Conservation (phyloP, 2,797 vertebrate genomes). For the Poeciliopsis infans region DNA sequence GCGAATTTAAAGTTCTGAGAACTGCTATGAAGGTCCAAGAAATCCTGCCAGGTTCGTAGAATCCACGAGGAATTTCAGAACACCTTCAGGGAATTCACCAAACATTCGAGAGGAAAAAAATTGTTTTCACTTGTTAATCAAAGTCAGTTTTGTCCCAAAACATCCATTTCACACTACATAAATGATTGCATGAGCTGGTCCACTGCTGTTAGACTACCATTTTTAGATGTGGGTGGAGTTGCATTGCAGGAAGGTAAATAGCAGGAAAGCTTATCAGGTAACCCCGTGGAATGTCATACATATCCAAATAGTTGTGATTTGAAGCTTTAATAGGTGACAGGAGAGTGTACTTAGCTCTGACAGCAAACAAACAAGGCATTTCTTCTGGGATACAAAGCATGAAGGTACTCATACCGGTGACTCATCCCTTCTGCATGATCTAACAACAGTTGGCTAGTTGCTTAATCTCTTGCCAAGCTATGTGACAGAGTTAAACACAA, state of each 20-base stretch:
- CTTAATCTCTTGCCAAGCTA: conserved; percentile 32
- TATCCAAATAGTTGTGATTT: conserved; percentile 31
- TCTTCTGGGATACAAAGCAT: conserved; percentile 7
- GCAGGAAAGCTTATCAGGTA: background rate
- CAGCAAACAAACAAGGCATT: conserved; percentile 27
- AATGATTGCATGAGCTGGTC: background rate
- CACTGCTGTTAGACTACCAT: background rate
- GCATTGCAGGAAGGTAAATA: conserved; percentile 4
- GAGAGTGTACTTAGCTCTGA: conserved; percentile 13
- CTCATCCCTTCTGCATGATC: conserved; percentile 36
- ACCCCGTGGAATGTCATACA: conserved; percentile 1
- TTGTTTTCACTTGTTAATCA: background rate
- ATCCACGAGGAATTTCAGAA: background rate
- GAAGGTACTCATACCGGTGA: conserved; percentile 33
- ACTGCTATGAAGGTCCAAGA: background rate
- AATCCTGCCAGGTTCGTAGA: conserved; percentile 6
- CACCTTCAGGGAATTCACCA: conserved; percentile 4
- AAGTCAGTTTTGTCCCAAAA: background rate
- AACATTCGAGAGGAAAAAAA: background rate
- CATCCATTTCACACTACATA: background rate
- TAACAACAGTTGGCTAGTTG: conserved; percentile 16
- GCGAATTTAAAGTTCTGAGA: background rate
- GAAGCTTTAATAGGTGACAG: conserved; percentile 14
- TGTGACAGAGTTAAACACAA: conserved; percentile 6
- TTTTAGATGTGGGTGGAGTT: conserved; percentile 36